Evolutionary conservation across 2,113 vertebrate genomes (phyloP), one percentile per base, ranked within the genome.

Genomic region (Ailuropoda melanoleuca): DNA sequence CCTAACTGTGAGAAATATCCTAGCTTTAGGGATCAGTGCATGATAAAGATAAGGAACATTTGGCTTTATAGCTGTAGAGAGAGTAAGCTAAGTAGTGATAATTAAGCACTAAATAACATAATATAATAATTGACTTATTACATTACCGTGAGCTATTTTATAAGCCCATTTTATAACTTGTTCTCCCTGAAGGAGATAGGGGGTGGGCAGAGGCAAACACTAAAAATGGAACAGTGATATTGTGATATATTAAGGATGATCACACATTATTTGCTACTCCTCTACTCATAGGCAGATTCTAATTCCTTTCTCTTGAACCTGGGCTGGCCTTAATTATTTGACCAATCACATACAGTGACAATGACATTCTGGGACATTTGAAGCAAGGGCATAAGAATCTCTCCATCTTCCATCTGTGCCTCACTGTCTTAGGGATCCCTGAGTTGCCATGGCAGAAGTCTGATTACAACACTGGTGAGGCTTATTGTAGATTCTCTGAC

Each of bases 11-110:
- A 93, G 24, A 92, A 96, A 89, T 86, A 39, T n/a, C 53, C 43
- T 39, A 31, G 34, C 15, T 96, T 93, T 86, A 92, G 56, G 39
- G 26, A 43, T 90, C 46, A 74, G 39, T 75, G 5, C 37, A 4
- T 53, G 84, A 95, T 92, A 72, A 46, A 62, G 62, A 92, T 83
- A 92, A 93, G 93, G 48, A 26, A 93, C 3, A 70, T 55, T 93
- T 66, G 39, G 2, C 15, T 78, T 89, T 92, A 68, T 15, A 74
- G 43, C 53, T 83, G 10, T 50, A 95, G 70, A 81, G 12, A 88
- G 4, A 75, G 3, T 82, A 78, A 88, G 24, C 46, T 66, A 80
- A 80, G 29, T 58, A 75, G 15, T 50, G 34, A 86, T 82, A 82
- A 86, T 70, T 77, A 78, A 60, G 50, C 9, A 19, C 56, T 66